These are phyloP conservation scores for Podarcis cretensis DNA, from an alignment of 2,113 vertebrate genomes.

Conservation along the genomic window DNA sequence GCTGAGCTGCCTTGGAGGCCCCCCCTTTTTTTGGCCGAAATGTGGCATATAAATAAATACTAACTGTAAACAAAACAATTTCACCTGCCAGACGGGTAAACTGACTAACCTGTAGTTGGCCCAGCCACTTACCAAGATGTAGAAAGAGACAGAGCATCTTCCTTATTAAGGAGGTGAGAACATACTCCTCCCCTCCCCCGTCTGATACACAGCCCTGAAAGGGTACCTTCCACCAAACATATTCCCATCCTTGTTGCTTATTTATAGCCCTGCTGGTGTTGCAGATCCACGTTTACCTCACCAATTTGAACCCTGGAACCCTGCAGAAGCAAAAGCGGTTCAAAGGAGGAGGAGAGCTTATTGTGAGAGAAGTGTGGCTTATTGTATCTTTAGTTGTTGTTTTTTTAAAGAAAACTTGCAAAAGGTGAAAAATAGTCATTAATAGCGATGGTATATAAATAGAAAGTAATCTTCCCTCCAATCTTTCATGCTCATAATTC, in stretches of 20 bases:
- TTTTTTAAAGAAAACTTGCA: background rate
- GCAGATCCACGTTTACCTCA: background rate
- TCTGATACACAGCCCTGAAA: background rate
- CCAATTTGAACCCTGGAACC: background rate
- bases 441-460: background rate
- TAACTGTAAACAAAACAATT: too few species aligned
- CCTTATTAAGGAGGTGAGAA: background rate
- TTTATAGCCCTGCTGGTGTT: background rate
- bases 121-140: too few species aligned
- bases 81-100: too few species aligned
- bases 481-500: constrained; percentile 1
- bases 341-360: background rate
- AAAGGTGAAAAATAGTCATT: background rate
- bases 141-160: too few species aligned
- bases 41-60: too few species aligned
- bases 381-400: background rate
- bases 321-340: background rate
- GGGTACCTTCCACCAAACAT: background rate
- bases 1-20: too few species aligned
- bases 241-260: background rate
- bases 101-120: too few species aligned
- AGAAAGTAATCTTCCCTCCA: constrained; percentile 12
- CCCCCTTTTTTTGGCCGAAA: too few species aligned
- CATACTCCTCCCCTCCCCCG: background rate
- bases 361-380: background rate